Base-by-base conservation (phyloP, 1,140 invertebrate species). In the Lucilia sericata region DNA sequence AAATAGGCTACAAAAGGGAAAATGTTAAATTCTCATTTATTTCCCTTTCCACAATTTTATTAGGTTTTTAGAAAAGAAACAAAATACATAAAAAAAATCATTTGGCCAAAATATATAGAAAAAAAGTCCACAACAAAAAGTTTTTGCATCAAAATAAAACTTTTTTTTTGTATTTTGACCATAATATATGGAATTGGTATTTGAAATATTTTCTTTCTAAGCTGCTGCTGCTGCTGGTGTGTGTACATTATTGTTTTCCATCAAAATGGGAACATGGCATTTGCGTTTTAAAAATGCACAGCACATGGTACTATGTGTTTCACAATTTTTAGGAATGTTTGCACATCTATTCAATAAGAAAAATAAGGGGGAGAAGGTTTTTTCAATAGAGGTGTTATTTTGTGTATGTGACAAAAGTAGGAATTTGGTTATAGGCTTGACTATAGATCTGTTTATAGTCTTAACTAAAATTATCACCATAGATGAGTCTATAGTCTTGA, bases 121-220 rank as follows among this genome's bases (percentile, higher is more conserved):
- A 60, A 60, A 60, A 60, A 60, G n/a, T 60, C 55, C 13, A 3
- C 4, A 60, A 60, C 55, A 60, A 17, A 60, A 60, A 60, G 14
- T 7, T 60, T 60, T 60, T 60, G 55, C 55, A 17, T 60, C 55
- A n/a, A 60, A 60, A 60, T n/a, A n/a, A 60, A 60, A n/a, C 17
- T 60, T 60, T 4, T 60, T n/a, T 60, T n/a, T 42, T 42, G 17
- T 55, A 17, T 60, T 60, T 60, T 60, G 55, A 60, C 55, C 55
- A 60, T 60, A 60, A 60, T 60, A 60, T 60, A n/a, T 60, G 55
- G 14, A 60, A 60, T 60, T 60, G 55, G 55, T 60, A 60, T 60
- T 60, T 60, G 55, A 60, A 60, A n/a, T 60, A n/a, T 60, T 60
- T 60, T 60, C n/a, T 60, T 60, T 60, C 55, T 60, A 60, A 17